Evolutionary conservation across 2,113 vertebrate species (phyloP).

Genomic region (Columbina picui): DNA sequence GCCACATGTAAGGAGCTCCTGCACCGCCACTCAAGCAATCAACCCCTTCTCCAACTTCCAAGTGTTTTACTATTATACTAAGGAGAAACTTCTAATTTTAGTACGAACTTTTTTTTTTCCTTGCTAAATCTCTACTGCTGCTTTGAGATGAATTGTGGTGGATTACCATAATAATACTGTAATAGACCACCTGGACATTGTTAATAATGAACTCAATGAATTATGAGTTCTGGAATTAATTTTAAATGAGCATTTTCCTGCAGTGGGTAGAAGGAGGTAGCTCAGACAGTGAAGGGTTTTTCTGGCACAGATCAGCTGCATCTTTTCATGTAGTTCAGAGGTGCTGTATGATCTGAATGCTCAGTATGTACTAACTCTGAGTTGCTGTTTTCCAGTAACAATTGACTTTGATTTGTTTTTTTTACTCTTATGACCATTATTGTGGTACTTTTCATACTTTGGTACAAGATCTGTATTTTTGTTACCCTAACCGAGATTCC

Average conservation of each 20-base stretch:
- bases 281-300: not conserved
- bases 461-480: not conserved
- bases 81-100: not conserved
- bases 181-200: not conserved
- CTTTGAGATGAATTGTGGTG: not conserved
- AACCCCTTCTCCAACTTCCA: not conserved
- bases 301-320: not conserved
- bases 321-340: not conserved
- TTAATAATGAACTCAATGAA: not conserved
- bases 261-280: not conserved
- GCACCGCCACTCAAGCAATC: rapidly evolving
- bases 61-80: not conserved
- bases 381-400: not conserved
- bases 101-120: not conserved
- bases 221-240: not conserved
- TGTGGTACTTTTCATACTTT: not conserved
- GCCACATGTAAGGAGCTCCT: not conserved
- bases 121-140: not conserved
- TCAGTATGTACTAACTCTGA: not conserved
- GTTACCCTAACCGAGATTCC: not conserved
- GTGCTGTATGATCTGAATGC: not conserved
- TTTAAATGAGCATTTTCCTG: not conserved
- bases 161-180: not conserved
- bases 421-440: not conserved
- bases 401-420: not conserved